Base-by-base conservation (phyloP, 2,113 vertebrate genomes). In the Myanophis thanlyinensis region DNA sequence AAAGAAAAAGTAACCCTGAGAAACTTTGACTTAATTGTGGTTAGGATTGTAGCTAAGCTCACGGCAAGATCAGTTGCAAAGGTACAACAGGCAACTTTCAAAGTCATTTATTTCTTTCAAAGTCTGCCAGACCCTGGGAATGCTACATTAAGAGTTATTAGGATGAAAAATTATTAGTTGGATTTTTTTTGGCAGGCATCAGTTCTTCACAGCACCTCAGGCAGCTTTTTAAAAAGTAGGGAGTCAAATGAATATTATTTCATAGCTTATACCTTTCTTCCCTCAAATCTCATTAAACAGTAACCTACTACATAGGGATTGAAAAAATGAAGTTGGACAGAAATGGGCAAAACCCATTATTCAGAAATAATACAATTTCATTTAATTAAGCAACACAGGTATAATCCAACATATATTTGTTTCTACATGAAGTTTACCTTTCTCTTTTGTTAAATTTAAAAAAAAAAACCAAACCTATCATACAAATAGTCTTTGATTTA, bases 331-430 rank as follows among this genome's bases (percentile, higher is more conserved):
- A 92, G 25, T 35, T 44, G 67, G 22, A 90, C 44, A 92, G 49
- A 46, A 67, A 87, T 90, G 48, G 7, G 9, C 35, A 84, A 6
- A 80, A 6, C 46, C 6, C 3, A 59, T 20, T 48, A 48, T 25
- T 89, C 46, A 85, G 27, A 89, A 46, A 73, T 20, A 87, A 48
- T 51, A 44, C 49, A 54, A 22, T 51, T 51, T 51, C 23, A 84
- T 48, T 94, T 92, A 84, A 89, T 87, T 90, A 87, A 80, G 20
- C 40, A 67, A 22, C 73, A 49, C 73, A 92, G 18, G 80, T 90
- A 20, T 54, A 80, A n/a, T 18, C 46, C 12, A 56, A 13, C 5
- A 44, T 51, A 13, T 35, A 90, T 11, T 90, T 90, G 48, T 90
- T 92, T 90, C 35, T 73, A 48, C 22, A 15, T 25, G 30, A 30